These are phyloP conservation scores for Vidua macroura DNA, from an alignment of 2,113 vertebrate genomes.

Conservation along the genomic window DNA sequence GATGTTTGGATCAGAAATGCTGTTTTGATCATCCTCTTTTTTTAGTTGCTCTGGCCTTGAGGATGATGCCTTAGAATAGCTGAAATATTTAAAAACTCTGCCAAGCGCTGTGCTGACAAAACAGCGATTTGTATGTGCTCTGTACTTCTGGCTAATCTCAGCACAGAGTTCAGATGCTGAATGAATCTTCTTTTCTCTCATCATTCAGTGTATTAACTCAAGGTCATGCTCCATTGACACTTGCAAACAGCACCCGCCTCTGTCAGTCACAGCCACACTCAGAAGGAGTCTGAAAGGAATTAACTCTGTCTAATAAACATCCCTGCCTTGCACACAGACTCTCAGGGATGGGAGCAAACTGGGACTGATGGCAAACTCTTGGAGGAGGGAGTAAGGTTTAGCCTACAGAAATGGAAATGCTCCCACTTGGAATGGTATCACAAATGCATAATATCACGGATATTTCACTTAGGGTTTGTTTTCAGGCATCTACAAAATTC, in stretches of 20 bases:
- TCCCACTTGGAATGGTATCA: neutral
- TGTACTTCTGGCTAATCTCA: constrained; percentile 49
- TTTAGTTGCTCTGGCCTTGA: constrained; percentile 7
- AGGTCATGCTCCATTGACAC: constrained; percentile 62
- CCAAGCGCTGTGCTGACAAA: neutral
- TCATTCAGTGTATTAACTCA: constrained; percentile 52
- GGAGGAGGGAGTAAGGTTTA: neutral
- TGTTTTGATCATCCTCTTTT: constrained; percentile 35
- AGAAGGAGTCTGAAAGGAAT: constrained; percentile 42
- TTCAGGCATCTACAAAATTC: neutral
- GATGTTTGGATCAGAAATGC: constrained; percentile 1
- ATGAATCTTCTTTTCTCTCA: constrained; percentile 56
- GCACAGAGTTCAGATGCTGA: constrained; percentile 45
- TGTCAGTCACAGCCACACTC: constrained; percentile 43
- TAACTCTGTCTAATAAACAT: neutral
- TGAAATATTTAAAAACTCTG: constrained; percentile 40
- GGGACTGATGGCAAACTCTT: neutral
- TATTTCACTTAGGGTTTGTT: neutral
- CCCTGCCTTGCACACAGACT: neutral
- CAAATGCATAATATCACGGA: neutral
- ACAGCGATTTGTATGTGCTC: constrained; percentile 28
- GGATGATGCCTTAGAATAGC: constrained; percentile 25
- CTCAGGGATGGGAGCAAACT: neutral
- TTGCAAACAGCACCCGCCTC: constrained; percentile 49
- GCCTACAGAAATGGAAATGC: neutral